A percentile compares a stretch with the other conserved stretches of the same genome.
phyloP scores from a whole-genome alignment of 2,888 invertebrate species.

The Cryptus viduatorius region DNA sequence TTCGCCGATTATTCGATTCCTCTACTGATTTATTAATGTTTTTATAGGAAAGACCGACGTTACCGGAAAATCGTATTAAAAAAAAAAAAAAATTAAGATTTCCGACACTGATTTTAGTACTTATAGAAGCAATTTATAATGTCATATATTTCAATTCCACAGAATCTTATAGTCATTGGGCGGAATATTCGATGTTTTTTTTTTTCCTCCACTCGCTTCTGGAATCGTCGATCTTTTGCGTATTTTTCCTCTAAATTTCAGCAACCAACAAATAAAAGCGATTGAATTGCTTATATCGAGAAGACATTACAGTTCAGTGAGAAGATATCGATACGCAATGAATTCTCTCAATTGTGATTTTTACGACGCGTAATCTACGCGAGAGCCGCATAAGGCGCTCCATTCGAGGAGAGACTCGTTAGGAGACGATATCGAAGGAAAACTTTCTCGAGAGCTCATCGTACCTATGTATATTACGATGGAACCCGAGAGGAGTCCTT shows the following conservation, averaged over 20 bases:
- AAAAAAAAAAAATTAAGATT: not conserved
- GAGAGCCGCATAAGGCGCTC: slow-evolving; percentile 21
- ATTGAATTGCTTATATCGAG: not conserved
- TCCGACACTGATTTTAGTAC: not conserved
- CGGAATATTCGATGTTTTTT: no score
- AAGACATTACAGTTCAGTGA: not conserved
- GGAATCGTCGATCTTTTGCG: not conserved
- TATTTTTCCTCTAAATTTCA: not conserved
- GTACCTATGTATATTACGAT: not conserved
- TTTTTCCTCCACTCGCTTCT: no score
- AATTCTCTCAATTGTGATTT: slow-evolving; percentile 15
- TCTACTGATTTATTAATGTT: not conserved
- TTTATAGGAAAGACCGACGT: not conserved
- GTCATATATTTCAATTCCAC: no score
- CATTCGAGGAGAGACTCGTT: slow-evolving; percentile 17
- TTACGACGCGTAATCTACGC: slow-evolving; percentile 14
- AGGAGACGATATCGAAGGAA: not conserved
- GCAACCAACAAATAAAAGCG: not conserved
- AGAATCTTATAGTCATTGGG: no score
- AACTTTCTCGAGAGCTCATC: slow-evolving; percentile 18
- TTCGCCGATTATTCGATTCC: not conserved
- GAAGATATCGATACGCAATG: not conserved
- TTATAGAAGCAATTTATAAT: no score
- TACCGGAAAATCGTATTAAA: no score
- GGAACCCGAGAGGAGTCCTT: not conserved